Evolutionary conservation across 2,797 vertebrate genomes (phyloP), one percentile per base, ranked within the genome.

Genomic region (Notoglanidium macrostoma): DNA sequence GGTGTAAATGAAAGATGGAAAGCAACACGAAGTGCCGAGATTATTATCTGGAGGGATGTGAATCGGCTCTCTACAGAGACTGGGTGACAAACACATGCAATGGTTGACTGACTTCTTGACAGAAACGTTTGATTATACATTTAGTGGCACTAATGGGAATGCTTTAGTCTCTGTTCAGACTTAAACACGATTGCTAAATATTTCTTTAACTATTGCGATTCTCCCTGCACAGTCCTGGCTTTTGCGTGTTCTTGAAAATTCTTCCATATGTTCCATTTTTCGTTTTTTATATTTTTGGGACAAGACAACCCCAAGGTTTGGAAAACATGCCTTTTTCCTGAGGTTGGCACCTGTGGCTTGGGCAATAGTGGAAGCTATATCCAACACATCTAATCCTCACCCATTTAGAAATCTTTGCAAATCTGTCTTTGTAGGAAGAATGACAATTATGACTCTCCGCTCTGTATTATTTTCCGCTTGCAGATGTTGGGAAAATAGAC

Each of bases 101-200:
- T 83, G 90, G 78, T 87, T 87, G 87, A 78, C 54, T 88, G 84
- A 80, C 84, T 88, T 89, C 89, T 76, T 79, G 89, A 89, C 84
- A 87, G 77, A 82, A 83, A 89, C 86, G 86, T 78, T 73, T 74
- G 59, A 79, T 79, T 79, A 85, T 73, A 51, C 85, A 85, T 79
- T 67, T 67, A n/a, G 46, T 40, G 74, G 12, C 17, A 79, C 74
- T 86, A 68, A 86, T 55, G 84, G 74, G 84, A 86, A 8, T 78
- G 46, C 74, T 67, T n/a, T 67, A 55, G 63, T 67, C 74, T 67
- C 57, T 63, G 59, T 65, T 65, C 8, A 65, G 59, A 65, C 35
- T 17, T 44, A 10, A 81, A n/a, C 32, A 11, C 78, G 63, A 44
- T 1, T 67, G 79, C 40, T 46, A 61, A 80, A 55, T 15, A 65